Base-by-base conservation (phyloP, 2,113 vertebrate genomes). In the Cryptotis parvus region DNA sequence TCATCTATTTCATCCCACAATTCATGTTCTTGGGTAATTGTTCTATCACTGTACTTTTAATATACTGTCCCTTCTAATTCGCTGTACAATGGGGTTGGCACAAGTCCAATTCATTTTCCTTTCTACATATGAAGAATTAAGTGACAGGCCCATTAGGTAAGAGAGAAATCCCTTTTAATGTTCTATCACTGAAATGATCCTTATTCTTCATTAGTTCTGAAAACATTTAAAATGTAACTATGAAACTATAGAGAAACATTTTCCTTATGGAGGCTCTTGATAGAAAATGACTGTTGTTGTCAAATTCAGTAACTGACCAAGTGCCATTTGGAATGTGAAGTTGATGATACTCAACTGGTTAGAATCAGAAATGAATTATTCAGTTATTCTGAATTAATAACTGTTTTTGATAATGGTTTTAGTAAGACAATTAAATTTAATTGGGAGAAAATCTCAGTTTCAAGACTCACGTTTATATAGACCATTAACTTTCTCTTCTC, bases 301-400 rank as follows among this genome's bases (percentile, higher is more conserved):
- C 85, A 96, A 90, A 84, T 91, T 79, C 41, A 90, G 16, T 93
- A 79, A 90, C 7, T 91, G 37, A 49, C 90, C 29, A 61, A 66
- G 10, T 87, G 22, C 69, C 87, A 45, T 69, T 77, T 80, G 68
- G 70, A 91, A 80, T 26, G 49, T 31, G 39, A 87, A 89, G 61
- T n/a, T 58, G 61, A 70, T 87, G 37, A 35, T 81, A 91, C 87
- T 91, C 79, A 89, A 45, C 72, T 92, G 68, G 88, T 26, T 41
- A 80, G 49, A 90, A 94, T 86, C 16, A 83, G 39, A 84, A 90
- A 85, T 52, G 15, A 90, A 31, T 86, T 83, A 95, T 68, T 84
- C 68, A 84, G 70, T 61, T 65, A n/a, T n/a, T n/a, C n/a, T 76
- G 9, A 68, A 33, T 91, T 65, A 84, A 89, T 63, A 95, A 92